These are phyloP conservation scores for Sus scrofa DNA, from an alignment of 2,113 vertebrate species.

Conservation along the genomic window DNA sequence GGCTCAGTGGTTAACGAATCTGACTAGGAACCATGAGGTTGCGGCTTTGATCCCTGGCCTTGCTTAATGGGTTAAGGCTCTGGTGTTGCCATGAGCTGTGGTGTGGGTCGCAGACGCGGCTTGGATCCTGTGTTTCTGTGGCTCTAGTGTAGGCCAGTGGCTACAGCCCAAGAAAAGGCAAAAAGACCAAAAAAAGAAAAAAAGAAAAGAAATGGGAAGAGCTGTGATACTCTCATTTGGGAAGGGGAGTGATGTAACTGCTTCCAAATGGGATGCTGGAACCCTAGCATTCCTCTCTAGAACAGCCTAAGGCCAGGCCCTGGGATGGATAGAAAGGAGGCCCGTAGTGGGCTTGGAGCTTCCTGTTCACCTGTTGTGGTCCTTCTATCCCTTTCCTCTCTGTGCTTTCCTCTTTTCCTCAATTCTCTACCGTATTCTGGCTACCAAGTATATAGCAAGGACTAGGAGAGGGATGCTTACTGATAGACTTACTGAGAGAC, in stretches of 20 bases:
- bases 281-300: neutral
- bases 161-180: no score
- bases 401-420: neutral
- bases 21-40: no score
- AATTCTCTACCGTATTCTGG: neutral
- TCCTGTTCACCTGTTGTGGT: neutral
- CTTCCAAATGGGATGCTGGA: neutral
- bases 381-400: neutral
- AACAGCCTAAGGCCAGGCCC: neutral
- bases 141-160: no score
- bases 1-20: no score
- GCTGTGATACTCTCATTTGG: neutral
- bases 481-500: neutral
- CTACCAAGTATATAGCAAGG: neutral
- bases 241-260: neutral
- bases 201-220: neutral
- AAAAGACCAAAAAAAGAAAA: no score
- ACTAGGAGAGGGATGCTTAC: neutral
- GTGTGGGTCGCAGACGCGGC: no score
- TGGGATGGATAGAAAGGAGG: neutral
- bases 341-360: neutral
- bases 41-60: no score
- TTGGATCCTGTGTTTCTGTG: no score
- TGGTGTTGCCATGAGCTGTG: no score
- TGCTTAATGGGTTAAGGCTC: no score